phyloP scores from a whole-genome alignment of 2,888 invertebrate genomes.

The Mythimna impura region DNA sequence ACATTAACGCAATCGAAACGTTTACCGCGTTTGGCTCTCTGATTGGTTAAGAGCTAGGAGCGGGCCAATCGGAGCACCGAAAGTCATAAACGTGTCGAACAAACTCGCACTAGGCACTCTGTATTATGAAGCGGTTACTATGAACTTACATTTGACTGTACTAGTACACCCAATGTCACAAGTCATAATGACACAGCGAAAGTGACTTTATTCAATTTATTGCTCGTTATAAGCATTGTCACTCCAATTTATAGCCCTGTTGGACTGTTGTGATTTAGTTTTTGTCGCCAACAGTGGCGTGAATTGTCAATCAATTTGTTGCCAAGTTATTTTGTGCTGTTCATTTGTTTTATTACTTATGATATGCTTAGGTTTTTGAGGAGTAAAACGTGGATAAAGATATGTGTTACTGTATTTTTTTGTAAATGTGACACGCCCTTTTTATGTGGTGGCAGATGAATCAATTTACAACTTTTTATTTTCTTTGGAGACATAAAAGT shows the following conservation, averaged over 20 bases:
- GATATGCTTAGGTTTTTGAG: slow-evolving; percentile 15
- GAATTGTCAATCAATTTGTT: slow-evolving; percentile 46
- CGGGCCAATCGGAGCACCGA: too few species aligned
- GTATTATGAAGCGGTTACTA: background rate
- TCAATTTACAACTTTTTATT: background rate
- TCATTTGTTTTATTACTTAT: slow-evolving; percentile 36
- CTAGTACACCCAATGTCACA: slow-evolving; percentile 60
- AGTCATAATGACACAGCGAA: slow-evolving; percentile 69
- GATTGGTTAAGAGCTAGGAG: too few species aligned
- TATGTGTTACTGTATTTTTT: too few species aligned
- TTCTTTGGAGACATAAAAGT: background rate
- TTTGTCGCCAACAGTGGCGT: slow-evolving; percentile 37
- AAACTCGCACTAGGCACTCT: background rate
- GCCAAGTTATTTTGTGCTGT: slow-evolving; percentile 21
- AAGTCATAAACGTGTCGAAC: too few species aligned
- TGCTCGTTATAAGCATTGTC: slow-evolving; percentile 51
- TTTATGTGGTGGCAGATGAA: background rate
- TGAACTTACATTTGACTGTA: background rate
- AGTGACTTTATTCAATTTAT: slow-evolving; percentile 51
- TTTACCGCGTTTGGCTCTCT: too few species aligned
- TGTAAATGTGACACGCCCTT: background rate
- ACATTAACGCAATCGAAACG: too few species aligned
- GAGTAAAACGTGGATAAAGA: background rate
- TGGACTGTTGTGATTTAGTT: slow-evolving; percentile 43
- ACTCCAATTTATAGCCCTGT: slow-evolving; percentile 47